Evolutionary conservation across 2,797 vertebrate species (phyloP).

Genomic region (Telmatherina bonti): DNA sequence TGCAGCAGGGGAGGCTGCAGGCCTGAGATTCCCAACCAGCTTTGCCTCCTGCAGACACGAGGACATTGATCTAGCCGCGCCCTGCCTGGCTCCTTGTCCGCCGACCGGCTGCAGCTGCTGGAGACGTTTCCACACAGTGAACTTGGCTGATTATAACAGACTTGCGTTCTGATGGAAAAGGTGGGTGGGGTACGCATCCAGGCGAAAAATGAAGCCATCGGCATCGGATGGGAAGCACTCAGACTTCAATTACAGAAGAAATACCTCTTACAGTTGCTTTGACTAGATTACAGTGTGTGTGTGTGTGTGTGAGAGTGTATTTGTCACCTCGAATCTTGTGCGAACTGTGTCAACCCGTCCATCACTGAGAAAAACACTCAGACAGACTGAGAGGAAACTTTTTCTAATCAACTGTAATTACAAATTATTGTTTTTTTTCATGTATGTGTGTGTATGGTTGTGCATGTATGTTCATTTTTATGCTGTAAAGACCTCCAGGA

Average conservation of each 20-base stretch:
- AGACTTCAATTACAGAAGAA: slow-evolving; percentile 49
- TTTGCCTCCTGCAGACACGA: slow-evolving; percentile 50
- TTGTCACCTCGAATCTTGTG: slow-evolving; percentile 14
- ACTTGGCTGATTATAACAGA: slow-evolving; percentile 52
- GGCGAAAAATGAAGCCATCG: slow-evolving; percentile 44
- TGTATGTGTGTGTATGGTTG: background rate
- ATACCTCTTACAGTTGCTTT: slow-evolving; percentile 20
- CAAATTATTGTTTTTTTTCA: slow-evolving; percentile 2
- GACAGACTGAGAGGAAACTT: slow-evolving; percentile 12
- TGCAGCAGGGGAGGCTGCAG: slow-evolving; percentile 45
- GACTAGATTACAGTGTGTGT: slow-evolving; percentile 10
- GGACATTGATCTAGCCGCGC: slow-evolving; percentile 63
- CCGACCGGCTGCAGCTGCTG: slow-evolving; percentile 21
- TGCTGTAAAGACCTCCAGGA: slow-evolving; percentile 29
- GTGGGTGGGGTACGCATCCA: slow-evolving; percentile 32
- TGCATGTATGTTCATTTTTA: background rate
- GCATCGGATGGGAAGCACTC: slow-evolving; percentile 17
- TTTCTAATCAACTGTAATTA: slow-evolving; percentile 28
- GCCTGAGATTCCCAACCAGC: slow-evolving; percentile 15
- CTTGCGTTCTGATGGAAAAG: slow-evolving; percentile 27
- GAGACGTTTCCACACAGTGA: slow-evolving; percentile 31
- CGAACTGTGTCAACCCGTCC: slow-evolving; percentile 14
- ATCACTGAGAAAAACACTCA: slow-evolving; percentile 27
- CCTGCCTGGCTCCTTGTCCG: slow-evolving; percentile 45
- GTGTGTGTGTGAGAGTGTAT: slow-evolving; percentile 7